Evolutionary conservation across 1,140 invertebrate genomes (phyloP).

Genomic region (Theocolax elegans): DNA sequence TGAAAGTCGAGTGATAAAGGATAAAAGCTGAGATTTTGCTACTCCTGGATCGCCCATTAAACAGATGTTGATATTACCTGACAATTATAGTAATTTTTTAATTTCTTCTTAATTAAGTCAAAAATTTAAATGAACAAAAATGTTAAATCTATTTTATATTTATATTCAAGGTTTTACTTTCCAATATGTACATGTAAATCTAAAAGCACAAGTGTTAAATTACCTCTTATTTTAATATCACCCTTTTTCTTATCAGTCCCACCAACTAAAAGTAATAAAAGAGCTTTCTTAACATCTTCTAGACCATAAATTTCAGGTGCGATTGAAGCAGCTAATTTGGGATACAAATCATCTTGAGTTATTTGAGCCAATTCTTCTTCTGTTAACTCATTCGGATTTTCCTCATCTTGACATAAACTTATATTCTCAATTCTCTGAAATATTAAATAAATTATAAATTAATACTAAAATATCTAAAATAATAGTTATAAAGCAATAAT

Average conservation of each 20-base stretch:
- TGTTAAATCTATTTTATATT: no score
- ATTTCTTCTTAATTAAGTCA: no score
- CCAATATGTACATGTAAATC: no score
- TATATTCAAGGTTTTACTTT: no score
- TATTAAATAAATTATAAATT: slow-evolving; percentile 17
- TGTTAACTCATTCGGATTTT: slow-evolving; percentile 77
- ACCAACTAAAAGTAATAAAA: slow-evolving; percentile 93
- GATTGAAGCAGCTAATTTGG: slow-evolving; percentile 90
- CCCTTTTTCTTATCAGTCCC: slow-evolving; percentile 91
- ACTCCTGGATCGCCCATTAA: slow-evolving; percentile 99
- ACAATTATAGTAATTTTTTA: not conserved
- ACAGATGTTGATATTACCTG: slow-evolving; percentile 97
- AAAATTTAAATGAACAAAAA: not conserved
- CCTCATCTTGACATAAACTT: slow-evolving; percentile 85
- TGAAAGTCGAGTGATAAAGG: slow-evolving; percentile 94
- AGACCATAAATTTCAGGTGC: slow-evolving; percentile 99
- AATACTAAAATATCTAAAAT: slow-evolving; percentile 1
- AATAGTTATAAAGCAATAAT: no score
- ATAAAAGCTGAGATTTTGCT: slow-evolving; percentile 96
- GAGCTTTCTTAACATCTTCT: slow-evolving; percentile 97
- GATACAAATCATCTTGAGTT: slow-evolving; percentile 90
- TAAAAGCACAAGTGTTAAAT: no score
- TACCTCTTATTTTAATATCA: slow-evolving; percentile 85
- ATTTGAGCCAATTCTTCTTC: slow-evolving; percentile 83
- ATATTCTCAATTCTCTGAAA: slow-evolving; percentile 77